Conservation (phyloP, 2,797 vertebrate species). For the Natrix natrix region DNA sequence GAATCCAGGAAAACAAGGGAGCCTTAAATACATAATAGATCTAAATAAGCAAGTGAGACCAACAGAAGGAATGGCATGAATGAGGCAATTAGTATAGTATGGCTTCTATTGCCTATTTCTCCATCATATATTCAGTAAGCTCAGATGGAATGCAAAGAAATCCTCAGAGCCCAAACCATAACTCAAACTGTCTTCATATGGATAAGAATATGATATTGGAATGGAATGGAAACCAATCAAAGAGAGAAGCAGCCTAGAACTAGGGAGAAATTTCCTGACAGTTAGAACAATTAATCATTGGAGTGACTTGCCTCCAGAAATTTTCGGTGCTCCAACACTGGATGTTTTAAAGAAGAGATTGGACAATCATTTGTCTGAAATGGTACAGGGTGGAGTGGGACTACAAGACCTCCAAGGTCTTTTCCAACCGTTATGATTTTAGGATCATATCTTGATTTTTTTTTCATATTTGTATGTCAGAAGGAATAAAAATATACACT, state of each 20-base stretch:
- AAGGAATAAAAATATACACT: neutral
- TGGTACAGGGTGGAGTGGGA: neutral
- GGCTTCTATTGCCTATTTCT: neutral
- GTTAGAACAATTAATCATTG: neutral
- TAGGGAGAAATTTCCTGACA: neutral
- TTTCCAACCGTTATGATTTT: neutral
- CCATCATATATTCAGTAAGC: neutral
- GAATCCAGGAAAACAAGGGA: neutral
- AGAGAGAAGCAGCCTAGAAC: neutral
- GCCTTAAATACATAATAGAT: neutral
- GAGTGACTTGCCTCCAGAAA: neutral
- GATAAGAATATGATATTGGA: neutral
- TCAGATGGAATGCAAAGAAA: neutral
- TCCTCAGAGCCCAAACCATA: neutral
- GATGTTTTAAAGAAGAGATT: neutral
- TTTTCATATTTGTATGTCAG: neutral
- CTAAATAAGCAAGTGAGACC: neutral
- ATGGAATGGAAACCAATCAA: neutral
- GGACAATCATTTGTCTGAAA: neutral
- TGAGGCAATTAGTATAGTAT: neutral
- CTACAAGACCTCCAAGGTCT: neutral
- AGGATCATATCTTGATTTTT: neutral
- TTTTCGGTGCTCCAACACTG: neutral
- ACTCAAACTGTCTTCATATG: neutral
- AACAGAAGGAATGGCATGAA: neutral